Evolutionary conservation across 2,113 vertebrate species (phyloP), one percentile per base, ranked within the genome.

Genomic region (Tylochromis polylepis): DNA sequence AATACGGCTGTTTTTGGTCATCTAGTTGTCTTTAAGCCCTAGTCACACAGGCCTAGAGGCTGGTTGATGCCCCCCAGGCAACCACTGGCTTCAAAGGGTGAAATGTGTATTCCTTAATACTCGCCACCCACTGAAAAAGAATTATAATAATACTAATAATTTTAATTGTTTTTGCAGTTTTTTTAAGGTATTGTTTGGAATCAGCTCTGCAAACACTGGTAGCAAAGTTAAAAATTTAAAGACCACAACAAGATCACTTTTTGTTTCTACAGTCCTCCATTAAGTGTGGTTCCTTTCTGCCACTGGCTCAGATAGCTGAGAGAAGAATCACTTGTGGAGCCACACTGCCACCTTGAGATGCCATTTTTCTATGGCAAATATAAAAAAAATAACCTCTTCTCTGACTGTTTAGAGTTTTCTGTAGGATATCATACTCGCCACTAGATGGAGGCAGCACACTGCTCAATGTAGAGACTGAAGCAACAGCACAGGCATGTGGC

Each of bases 401-500:
- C 4, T 1, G 53, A 20, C 22, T 15, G 6, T 15, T 20, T 10
- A 14, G 2, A 4, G 14, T 70, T 60, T 22, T 20, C 4, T 80
- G 78, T 49, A 75, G 14, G 11, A 15, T 6, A 2, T 3, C 1
- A 16, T 2, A 3, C 5, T 10, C 8, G 2, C 92, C 94, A 91
- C 92, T 14, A 92, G 94, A 85, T 91, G 91, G 94, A 11, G 56
- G 57, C 93, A 92, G 12, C 77, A 18, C 10, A 22, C 84, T 11
- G 83, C 86, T 46, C 10, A 55, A 18, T 4, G 14, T 11, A 34
- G 27, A n/a, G 24, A 59, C 49, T 3, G 67, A 49, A 9, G 36
- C 20, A 24, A 20, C 22, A 3, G 24, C 5, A 4, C 22, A 16
- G n/a, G 4, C 22, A 6, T 16, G 16, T 43, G 3, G n/a, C 34